These are phyloP conservation scores for Lasius fuliginosus DNA, from an alignment of 2,888 invertebrate species.

Conservation along the genomic window DNA sequence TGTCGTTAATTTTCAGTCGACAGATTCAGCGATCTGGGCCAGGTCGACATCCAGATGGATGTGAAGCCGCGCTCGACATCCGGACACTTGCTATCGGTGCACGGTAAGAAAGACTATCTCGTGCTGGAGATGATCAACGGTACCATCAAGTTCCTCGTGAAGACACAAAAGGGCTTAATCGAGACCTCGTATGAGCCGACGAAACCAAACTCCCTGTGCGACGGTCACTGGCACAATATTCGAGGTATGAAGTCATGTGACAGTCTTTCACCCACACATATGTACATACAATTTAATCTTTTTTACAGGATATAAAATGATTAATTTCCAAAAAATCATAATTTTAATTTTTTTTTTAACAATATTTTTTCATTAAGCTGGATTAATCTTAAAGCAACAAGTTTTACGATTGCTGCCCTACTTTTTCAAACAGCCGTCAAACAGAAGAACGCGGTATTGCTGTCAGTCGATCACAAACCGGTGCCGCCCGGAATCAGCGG, in stretches of 20 bases:
- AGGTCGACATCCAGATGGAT: conserved; percentile 93
- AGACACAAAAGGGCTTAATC: conserved; percentile 93
- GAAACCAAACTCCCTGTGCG: conserved; percentile 92
- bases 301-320: background rate
- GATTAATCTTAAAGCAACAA: no score
- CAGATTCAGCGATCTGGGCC: conserved; percentile 91
- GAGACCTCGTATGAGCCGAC: conserved; percentile 91
- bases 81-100: conserved; percentile 95
- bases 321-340: background rate
- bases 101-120: conserved; percentile 94
- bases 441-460: conserved; percentile 95
- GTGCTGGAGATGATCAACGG: conserved; percentile 96
- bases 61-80: conserved; percentile 94
- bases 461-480: conserved; percentile 94
- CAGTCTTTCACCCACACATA: no score
- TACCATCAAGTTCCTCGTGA: conserved; percentile 93
- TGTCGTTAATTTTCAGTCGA: conserved; percentile 87
- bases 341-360: background rate
- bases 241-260: conserved; percentile 87
- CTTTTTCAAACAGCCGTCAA: conserved; percentile 90
- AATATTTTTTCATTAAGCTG: background rate
- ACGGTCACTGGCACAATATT: conserved; percentile 98
- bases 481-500: conserved; percentile 89
- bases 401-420: background rate
- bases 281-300: background rate